Evolutionary conservation across 2,113 vertebrate species (phyloP).

Genomic region (Pseudorhombus dupliciocellatus): DNA sequence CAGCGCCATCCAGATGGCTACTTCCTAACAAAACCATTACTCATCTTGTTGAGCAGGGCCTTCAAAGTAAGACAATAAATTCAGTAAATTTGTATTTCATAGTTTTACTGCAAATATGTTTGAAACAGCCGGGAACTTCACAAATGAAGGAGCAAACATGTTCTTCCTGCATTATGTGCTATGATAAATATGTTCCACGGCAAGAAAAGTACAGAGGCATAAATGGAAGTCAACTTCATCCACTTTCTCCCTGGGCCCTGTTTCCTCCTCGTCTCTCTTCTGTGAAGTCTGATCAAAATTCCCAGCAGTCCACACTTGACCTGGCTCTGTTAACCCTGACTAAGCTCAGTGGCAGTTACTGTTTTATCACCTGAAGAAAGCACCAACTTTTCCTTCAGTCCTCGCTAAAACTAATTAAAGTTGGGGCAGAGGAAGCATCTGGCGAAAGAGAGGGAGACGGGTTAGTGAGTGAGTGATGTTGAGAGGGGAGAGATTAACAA

Average conservation of each 20-base stretch:
- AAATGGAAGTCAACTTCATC: conserved; percentile 3
- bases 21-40: conserved; percentile 57
- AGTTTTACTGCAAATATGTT: not conserved
- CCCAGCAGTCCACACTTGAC: conserved; percentile 57
- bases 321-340: conserved; percentile 69
- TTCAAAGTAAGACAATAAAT: conserved; percentile 42
- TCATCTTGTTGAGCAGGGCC: conserved; percentile 63
- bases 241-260: not conserved
- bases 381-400: conserved; percentile 66
- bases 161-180: not conserved
- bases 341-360: conserved; percentile 68
- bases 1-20: conserved; percentile 68
- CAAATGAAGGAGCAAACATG: not conserved
- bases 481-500: conserved; percentile 69
- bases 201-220: not conserved
- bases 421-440: conserved; percentile 55
- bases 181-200: no score
- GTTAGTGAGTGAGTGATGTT: conserved; percentile 63
- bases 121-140: no score
- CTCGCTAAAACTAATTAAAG: conserved; percentile 79
- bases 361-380: conserved; percentile 76
- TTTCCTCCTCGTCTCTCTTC: conserved; percentile 33
- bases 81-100: not conserved
- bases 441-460: conserved; percentile 40
- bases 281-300: conserved; percentile 51